A percentile compares a stretch with the other conserved stretches of the same genome.
These are phyloP conservation scores for Neoseiulus cucumeris DNA, from an alignment of 1,140 invertebrate species.

Conservation along the genomic window DNA sequence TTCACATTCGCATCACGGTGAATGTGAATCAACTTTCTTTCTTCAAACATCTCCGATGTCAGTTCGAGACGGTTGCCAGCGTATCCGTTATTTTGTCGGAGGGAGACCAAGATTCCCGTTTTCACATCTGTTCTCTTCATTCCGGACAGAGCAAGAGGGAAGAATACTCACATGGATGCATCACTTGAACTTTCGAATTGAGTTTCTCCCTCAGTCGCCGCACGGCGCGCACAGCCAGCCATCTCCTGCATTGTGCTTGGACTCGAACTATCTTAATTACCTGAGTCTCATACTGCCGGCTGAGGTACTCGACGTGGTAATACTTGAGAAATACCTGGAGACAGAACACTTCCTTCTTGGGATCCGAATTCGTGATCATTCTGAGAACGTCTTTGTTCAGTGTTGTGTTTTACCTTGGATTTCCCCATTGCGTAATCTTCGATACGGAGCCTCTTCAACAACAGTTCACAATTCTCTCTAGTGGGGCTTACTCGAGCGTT, in stretches of 20 bases:
- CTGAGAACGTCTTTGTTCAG: neutral
- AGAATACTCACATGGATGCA: neutral
- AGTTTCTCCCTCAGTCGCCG: neutral
- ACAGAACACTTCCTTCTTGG: constrained; percentile 17
- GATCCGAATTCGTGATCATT: neutral
- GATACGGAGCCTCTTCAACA: constrained; percentile 49
- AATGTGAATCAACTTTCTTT: too few relatives aligned
- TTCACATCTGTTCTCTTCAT: too few relatives aligned
- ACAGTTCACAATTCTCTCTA: constrained; percentile 45
- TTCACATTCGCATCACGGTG: too few relatives aligned
- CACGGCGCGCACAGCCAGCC: constrained; percentile 36
- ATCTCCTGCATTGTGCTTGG: constrained; percentile 46
- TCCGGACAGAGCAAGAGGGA: too few relatives aligned
- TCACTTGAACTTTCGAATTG: neutral
- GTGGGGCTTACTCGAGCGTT: constrained; percentile 45
- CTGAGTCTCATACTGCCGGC: constrained; percentile 52
- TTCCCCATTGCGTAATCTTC: constrained; percentile 64
- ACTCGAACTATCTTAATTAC: constrained; percentile 45
- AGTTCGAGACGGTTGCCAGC: too few relatives aligned
- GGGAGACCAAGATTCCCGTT: too few relatives aligned
- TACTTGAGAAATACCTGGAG: constrained; percentile 58
- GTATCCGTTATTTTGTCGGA: too few relatives aligned
- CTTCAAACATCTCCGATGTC: too few relatives aligned
- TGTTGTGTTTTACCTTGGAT: constrained; percentile 35
- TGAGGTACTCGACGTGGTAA: constrained; percentile 58